Evolutionary conservation across 2,113 vertebrate genomes (phyloP).

Genomic region (Chlorodrepanis virens): DNA sequence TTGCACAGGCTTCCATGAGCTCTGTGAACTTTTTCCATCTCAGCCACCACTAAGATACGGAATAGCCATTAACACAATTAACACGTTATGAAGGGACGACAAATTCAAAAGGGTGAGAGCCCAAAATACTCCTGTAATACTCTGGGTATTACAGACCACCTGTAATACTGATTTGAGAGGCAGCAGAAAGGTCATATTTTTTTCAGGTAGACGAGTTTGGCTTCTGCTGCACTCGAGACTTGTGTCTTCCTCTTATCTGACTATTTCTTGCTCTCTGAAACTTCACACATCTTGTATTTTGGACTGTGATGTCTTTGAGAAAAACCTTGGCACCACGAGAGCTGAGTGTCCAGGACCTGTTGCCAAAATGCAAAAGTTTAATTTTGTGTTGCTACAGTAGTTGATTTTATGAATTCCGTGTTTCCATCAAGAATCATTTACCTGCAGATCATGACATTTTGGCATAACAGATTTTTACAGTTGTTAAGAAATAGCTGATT

Average conservation of each 20-base stretch:
- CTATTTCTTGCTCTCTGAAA: not conserved
- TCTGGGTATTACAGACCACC: not conserved
- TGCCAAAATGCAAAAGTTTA: not conserved
- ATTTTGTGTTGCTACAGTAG: not conserved
- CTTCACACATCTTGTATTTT: not conserved
- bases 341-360: not conserved
- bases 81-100: rapidly evolving
- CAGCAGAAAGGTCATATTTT: not conserved
- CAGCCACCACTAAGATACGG: not conserved
- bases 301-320: not conserved
- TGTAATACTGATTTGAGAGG: not conserved
- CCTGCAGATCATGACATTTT: not conserved
- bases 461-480: not conserved
- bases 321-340: not conserved
- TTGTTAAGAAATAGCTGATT: not conserved
- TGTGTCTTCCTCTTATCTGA: not conserved
- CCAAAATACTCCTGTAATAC: not conserved
- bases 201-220: not conserved
- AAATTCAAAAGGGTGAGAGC: not conserved
- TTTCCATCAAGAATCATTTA: not conserved
- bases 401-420: not conserved
- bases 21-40: not conserved
- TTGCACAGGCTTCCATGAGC: not conserved
- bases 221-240: not conserved
- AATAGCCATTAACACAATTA: not conserved